Evolutionary conservation across 2,888 invertebrate species (phyloP), one percentile per base, ranked within the genome.

Genomic region (Ophion ventricosus): DNA sequence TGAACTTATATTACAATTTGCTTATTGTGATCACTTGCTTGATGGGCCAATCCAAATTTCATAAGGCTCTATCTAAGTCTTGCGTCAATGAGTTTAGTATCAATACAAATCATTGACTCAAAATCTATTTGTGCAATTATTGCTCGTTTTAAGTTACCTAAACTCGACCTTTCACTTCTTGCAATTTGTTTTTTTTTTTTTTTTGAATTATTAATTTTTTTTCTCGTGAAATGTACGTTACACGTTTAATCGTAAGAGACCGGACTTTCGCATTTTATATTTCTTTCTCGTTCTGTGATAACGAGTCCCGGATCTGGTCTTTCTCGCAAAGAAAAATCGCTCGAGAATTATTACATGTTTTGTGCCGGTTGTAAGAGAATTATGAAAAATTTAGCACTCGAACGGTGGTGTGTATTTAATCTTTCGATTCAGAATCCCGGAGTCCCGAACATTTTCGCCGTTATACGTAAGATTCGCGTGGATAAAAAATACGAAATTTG

Each of bases 21-120:
- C 80, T 91, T 90, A 90, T 90, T 90, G 89, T 90, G 87, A 90
- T 91, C 89, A 89, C 90, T 90, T 89, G 87, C 87, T 87, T 87
- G 87, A 86, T 89, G 90, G 88, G 90, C 88, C 89, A 87, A 87
- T 89, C 88, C 88, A 88, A 88, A 89, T 89, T 89, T 84, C 88
- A 88, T 89, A 90, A 91, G 90, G 90, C 89, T 88, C 87, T 88
- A 87, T 87, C 87, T 87, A 87, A 79, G 83, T 73, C 20, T 85
- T 82, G 86, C 83, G 82, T 88, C 86, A 87, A 87, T 86, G 84
- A 87, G 80, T 82, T 69, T 78, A 26, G 10, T 49, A 29, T 77
- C 56, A 43, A 66, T 61, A 43, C 23, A 76, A 87, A 86, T 88
- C 87, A 89, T 90, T 89, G 90, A 90, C 89, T 90, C 88, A 75